Percentiles rank a stretch among this genome's conserved stretches.
These are phyloP conservation scores for Rhagoletis pomonella DNA, from an alignment of 1,140 invertebrate genomes.

Conservation along the genomic window DNA sequence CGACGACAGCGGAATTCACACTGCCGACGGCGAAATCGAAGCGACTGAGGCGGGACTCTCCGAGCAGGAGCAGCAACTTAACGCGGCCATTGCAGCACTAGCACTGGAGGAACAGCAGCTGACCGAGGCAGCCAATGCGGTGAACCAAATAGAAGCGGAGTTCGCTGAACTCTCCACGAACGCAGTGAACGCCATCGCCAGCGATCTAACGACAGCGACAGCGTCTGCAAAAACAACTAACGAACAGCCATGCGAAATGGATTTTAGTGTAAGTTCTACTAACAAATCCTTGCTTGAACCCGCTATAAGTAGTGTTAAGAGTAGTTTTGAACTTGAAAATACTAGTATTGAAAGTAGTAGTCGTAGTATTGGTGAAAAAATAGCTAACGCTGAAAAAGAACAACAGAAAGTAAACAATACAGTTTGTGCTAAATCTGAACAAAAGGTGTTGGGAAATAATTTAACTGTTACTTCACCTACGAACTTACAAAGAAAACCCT, in stretches of 20 bases:
- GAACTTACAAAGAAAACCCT: constrained; percentile 72
- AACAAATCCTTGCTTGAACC: constrained; percentile 68
- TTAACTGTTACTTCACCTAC: constrained; percentile 54
- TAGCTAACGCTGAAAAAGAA: constrained; percentile 24
- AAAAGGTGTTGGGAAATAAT: constrained; percentile 61
- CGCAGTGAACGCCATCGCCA: constrained; percentile 52
- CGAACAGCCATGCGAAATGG: constrained; percentile 66
- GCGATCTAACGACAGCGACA: constrained; percentile 42
- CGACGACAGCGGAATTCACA: constrained; percentile 89
- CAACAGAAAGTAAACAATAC: constrained; percentile 21
- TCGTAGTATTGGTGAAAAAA: constrained; percentile 57
- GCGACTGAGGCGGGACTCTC: constrained; percentile 52
- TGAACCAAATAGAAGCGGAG: constrained; percentile 71
- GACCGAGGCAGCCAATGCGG: constrained; percentile 69
- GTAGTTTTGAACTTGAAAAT: constrained; percentile 39
- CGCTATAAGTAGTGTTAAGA: constrained; percentile 61
- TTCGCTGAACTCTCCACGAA: constrained; percentile 66
- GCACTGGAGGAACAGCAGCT: constrained; percentile 69
- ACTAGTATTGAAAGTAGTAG: constrained; percentile 58
- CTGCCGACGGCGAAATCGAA: constrained; percentile 74
- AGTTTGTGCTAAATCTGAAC: constrained; percentile 57
- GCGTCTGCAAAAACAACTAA: constrained; percentile 60
- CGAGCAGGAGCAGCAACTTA: constrained; percentile 68
- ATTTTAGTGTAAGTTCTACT: constrained; percentile 75
- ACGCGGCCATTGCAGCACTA: constrained; percentile 69